Percentiles rank a stretch among this genome's conserved stretches.
Conservation (phyloP, 2,888 invertebrate species). For the Malthinus flaveolus region DNA sequence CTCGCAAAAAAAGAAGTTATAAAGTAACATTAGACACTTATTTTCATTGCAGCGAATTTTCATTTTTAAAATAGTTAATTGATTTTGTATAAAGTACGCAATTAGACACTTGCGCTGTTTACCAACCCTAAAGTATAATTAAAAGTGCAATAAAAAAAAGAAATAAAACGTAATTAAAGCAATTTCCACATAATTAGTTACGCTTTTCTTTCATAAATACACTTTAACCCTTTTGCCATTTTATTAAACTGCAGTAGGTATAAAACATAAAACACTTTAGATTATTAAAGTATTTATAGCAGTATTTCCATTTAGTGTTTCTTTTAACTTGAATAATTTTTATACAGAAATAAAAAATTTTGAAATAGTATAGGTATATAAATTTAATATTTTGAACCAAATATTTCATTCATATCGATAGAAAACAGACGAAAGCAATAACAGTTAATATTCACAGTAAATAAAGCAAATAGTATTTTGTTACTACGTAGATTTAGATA, state of each 20-base stretch:
- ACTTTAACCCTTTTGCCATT: conserved; percentile 18
- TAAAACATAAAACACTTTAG: too few relatives aligned
- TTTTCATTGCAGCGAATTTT: too few relatives aligned
- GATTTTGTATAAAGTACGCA: too few relatives aligned
- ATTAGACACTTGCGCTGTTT: too few relatives aligned
- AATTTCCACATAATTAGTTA: conserved; percentile 40
- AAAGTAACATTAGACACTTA: too few relatives aligned
- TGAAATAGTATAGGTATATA: too few relatives aligned
- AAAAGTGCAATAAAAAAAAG: conserved; percentile 40
- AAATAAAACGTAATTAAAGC: conserved; percentile 41
- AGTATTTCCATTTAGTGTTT: too few relatives aligned
- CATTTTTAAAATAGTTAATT: too few relatives aligned
- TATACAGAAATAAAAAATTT: too few relatives aligned
- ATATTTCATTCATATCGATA: conserved; percentile 14
- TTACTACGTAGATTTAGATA: neutral
- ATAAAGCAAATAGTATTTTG: conserved; percentile 24
- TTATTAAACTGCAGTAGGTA: neutral
- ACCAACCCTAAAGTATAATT: conserved; percentile 29
- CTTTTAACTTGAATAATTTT: too few relatives aligned
- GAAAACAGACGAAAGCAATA: conserved; percentile 18
- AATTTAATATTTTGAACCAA: neutral
- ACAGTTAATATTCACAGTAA: conserved; percentile 28
- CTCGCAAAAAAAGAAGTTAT: too few relatives aligned
- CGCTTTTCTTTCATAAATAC: conserved; percentile 36
- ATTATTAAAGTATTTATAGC: too few relatives aligned